Evolutionary conservation across 2,888 invertebrate genomes (phyloP).

Genomic region (Nomada fabriciana): DNA sequence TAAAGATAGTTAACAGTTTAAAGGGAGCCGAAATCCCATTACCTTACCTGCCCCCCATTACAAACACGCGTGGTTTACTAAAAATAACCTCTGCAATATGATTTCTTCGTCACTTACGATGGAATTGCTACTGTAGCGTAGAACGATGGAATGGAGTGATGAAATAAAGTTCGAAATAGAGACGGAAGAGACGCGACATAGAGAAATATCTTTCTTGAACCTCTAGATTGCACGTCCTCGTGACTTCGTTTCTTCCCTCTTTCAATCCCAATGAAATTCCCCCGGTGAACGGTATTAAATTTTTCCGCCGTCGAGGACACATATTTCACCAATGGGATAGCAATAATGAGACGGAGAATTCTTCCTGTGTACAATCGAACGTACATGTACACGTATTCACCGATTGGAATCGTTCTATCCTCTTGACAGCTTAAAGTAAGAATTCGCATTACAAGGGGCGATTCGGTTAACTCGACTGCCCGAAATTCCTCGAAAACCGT

Average conservation of each 20-base stretch:
- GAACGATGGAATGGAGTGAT: background rate
- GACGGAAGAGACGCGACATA: background rate
- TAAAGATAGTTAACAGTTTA: no score
- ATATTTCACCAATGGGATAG: slow-evolving; percentile 41
- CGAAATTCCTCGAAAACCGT: no score
- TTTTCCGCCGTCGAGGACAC: slow-evolving; percentile 36
- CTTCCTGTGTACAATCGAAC: slow-evolving; percentile 13
- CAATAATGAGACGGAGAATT: slow-evolving; percentile 42
- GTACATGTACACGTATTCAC: background rate
- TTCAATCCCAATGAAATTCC: slow-evolving; percentile 45
- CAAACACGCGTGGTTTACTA: no score
- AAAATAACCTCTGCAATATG: no score
- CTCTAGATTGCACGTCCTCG: slow-evolving; percentile 12
- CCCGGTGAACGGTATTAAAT: slow-evolving; percentile 40
- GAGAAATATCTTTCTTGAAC: slow-evolving; percentile 12
- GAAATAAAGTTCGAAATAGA: slow-evolving; percentile 15
- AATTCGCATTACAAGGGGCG: background rate
- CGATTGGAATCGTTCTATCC: slow-evolving; percentile 11
- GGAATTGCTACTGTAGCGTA: background rate
- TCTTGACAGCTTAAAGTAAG: background rate
- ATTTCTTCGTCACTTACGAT: background rate
- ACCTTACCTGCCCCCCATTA: no score
- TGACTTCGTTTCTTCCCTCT: background rate
- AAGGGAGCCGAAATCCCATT: no score
- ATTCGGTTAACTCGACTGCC: no score